Evolutionary conservation across 2,888 invertebrate genomes (phyloP), one percentile per base, ranked within the genome.

Genomic region (Alloplasta piceator): DNA sequence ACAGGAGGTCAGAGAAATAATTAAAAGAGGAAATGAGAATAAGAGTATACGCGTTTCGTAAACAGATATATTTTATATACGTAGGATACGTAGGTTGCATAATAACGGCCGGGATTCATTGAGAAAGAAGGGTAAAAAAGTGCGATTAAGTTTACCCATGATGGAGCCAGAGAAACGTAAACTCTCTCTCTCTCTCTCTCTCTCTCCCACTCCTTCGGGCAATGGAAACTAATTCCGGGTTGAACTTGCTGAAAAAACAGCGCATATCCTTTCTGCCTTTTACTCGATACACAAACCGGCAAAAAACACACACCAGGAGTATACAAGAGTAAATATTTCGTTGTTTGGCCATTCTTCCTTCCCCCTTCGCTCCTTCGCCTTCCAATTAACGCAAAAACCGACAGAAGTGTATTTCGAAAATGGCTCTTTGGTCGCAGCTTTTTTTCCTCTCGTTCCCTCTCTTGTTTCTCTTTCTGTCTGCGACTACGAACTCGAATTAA

Each of bases 181-280:
- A 72, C 76, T 80, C 75, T 26, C 26, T 26, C 26, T 26, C 26
- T 26, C 26, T 26, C 26, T 26, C 26, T 3, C 26, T 26, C 26
- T 26, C 26, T 26, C 3, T 26, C 26, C 26, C 26, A 14, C 2
- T 3, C 12, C 52, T 52, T 6, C 12, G 46, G 82, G 86, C 83
- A 81, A 78, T 84, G 85, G 78, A 85, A 86, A 85, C 80, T 84
- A 84, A 85, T 86, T 86, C 80, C 60, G 76, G 66, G 78, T 80
- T 85, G 73, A 83, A 82, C 78, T 79, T 78, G 70, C 74, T 77
- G 68, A 82, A 86, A 85, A 68, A 43, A 63, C 52, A 63, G 38
- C n/a, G 7, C 48, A 9, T 14, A 43, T 9, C 39, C 16, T 36
- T 36, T 14, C 16, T 10, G 12, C 14, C 36, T 38, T 67, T 26